Evolutionary conservation across 2,888 invertebrate genomes (phyloP), one percentile per base, ranked within the genome.

Genomic region (Cotesia congregata): DNA sequence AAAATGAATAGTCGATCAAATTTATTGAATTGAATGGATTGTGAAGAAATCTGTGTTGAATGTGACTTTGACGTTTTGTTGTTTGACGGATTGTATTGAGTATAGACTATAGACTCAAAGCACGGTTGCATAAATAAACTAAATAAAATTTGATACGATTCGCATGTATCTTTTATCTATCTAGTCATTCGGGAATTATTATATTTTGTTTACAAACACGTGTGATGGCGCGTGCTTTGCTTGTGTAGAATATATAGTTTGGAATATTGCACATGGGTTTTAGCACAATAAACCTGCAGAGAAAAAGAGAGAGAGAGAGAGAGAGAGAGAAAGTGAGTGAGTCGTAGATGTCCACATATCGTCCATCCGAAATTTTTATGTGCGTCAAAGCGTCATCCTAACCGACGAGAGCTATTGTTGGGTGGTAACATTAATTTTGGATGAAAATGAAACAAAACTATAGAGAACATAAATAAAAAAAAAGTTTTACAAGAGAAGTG

Each of bases 381-480:
- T 77, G 78, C 83, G 82, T 73, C 85, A 85, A 84, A 85, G 84
- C 83, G 84, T 82, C 80, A 84, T 83, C 83, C 80, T 81, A 74
- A 75, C 69, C 62, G 73, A 62, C 81, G 81, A 84, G 85, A 85
- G 83, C 84, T 85, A 85, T 85, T 83, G 81, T 69, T 75, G 79
- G 78, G 75, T 79, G 78, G 74, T 80, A 80, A 83, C 85, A 85
- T 85, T 85, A 85, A 85, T 85, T 85, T 82, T 78, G 77, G 77
- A 67, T 76, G 74, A 80, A 78, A 78, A 80, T 73, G 75, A 74
- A 72, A 80, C 78, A 75, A 70, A 72, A 74, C 50, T 76, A 41
- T 60, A 38, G 50, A 70, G 39, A n/a, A 62, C 38, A 50, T 67
- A 20, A 41, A 76, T 72, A 17, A 61, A 76, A 39, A 60, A 17